Evolutionary conservation across 2,797 vertebrate genomes (phyloP).

Genomic region (Lophius americanus): DNA sequence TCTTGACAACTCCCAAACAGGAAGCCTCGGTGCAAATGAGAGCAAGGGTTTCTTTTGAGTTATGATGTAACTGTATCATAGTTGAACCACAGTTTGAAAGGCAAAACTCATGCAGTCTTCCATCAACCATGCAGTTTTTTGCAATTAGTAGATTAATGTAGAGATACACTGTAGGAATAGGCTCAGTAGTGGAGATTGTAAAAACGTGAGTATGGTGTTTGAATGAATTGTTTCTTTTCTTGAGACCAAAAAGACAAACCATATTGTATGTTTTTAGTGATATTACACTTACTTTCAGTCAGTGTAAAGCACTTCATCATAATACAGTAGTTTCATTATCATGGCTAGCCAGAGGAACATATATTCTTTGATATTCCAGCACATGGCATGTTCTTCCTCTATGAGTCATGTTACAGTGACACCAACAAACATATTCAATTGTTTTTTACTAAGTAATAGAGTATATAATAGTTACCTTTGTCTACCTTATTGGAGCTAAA

Average conservation of each 20-base stretch:
- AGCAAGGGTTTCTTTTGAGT: constrained; percentile 79
- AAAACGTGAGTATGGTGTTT: constrained; percentile 61
- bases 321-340: constrained; percentile 68
- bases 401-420: constrained; percentile 71
- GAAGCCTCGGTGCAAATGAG: constrained; percentile 75
- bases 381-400: constrained; percentile 78
- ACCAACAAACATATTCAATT: constrained; percentile 57
- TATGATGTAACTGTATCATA: constrained; percentile 76
- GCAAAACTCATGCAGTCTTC: constrained; percentile 87
- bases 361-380: constrained; percentile 69
- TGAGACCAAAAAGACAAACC: constrained; percentile 53
- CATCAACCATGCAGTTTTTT: constrained; percentile 83
- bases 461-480: constrained; percentile 63
- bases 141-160: constrained; percentile 75
- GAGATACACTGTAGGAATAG: constrained; percentile 71
- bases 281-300: constrained; percentile 70
- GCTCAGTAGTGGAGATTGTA: constrained; percentile 63
- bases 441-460: constrained; percentile 57
- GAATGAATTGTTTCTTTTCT: constrained; percentile 52
- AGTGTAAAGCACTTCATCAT: constrained; percentile 66
- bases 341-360: constrained; percentile 77
- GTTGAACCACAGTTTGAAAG: constrained; percentile 79
- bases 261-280: constrained; percentile 48
- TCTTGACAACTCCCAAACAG: constrained; percentile 57
- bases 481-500: constrained; percentile 64